Percentiles rank a stretch among this genome's conserved stretches.
Conservation (phyloP, 2,797 vertebrate species). For the Gorsachius magnificus region DNA sequence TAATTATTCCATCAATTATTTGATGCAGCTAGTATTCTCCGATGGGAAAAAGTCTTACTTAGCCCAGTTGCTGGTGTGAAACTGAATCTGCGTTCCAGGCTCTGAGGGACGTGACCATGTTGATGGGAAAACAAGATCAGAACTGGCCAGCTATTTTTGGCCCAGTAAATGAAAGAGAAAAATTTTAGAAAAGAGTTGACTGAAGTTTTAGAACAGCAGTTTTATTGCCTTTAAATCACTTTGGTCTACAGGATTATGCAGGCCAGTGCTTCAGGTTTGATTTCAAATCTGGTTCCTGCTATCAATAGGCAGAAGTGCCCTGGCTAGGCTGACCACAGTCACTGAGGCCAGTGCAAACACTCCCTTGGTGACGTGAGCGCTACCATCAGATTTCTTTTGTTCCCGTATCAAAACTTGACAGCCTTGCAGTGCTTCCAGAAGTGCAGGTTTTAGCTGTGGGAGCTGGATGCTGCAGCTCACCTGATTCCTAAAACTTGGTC, state of each 20-base stretch:
- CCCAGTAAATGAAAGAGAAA: neutral
- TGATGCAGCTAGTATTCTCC: constrained; percentile 69
- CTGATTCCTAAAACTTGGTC: neutral
- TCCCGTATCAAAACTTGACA: neutral
- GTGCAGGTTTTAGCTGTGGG: neutral
- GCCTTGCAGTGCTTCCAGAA: neutral
- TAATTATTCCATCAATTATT: constrained; percentile 70
- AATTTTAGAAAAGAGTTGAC: neutral
- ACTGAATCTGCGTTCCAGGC: neutral
- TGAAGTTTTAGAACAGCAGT: neutral
- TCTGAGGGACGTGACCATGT: neutral
- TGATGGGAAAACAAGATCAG: constrained; percentile 11
- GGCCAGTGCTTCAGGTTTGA: neutral
- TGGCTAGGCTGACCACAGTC: neutral
- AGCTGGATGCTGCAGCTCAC: neutral
- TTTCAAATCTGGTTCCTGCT: neutral
- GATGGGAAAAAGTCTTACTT: constrained; percentile 61
- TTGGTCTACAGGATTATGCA: neutral
- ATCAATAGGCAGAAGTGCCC: neutral
- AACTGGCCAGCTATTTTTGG: neutral
- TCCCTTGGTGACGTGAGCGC: neutral
- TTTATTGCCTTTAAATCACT: neutral
- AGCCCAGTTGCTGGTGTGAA: constrained; percentile 47
- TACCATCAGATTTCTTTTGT: neutral
- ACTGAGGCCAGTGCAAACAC: neutral